phyloP scores from a whole-genome alignment of 2,113 vertebrate species.

The Sphyrna mokarran region DNA sequence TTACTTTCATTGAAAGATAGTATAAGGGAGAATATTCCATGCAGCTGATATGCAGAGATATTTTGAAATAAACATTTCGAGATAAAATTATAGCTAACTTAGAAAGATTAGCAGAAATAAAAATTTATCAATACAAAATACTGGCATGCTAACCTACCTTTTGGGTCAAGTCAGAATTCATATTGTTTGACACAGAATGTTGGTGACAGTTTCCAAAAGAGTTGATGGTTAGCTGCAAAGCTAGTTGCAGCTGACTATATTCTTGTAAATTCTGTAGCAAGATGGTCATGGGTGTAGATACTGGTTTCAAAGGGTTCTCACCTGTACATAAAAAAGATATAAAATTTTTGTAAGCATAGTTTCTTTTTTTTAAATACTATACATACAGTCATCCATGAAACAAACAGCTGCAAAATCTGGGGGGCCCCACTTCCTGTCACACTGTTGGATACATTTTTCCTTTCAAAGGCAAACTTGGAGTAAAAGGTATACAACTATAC shows the following conservation, averaged over 20 bases:
- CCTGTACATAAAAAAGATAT: constrained; percentile 47
- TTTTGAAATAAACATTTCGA: neutral
- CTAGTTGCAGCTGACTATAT: constrained; percentile 80
- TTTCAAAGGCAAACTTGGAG: neutral
- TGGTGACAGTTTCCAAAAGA: constrained; percentile 73
- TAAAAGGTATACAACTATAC: neutral
- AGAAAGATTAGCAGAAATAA: neutral
- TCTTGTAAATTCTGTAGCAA: constrained; percentile 80
- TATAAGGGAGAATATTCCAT: neutral
- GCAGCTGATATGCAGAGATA: neutral
- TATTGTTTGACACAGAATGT: constrained; percentile 67
- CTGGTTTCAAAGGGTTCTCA: constrained; percentile 55
- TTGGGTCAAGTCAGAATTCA: constrained; percentile 58
- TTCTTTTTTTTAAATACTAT: neutral
- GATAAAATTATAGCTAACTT: neutral
- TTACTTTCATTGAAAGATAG: neutral
- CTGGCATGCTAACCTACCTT: constrained; percentile 50
- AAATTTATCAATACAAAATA: neutral
- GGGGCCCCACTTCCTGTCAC: no score
- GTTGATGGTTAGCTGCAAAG: constrained; percentile 62
- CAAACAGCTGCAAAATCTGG: neutral
- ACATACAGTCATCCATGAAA: neutral
- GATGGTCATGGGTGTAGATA: constrained; percentile 58
- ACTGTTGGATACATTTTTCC: neutral
- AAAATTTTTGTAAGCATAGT: neutral